Percentiles rank a stretch among this genome's conserved stretches.
phyloP scores from a whole-genome alignment of 92 coral and sea anemone species.

The Porites cylindrica region DNA sequence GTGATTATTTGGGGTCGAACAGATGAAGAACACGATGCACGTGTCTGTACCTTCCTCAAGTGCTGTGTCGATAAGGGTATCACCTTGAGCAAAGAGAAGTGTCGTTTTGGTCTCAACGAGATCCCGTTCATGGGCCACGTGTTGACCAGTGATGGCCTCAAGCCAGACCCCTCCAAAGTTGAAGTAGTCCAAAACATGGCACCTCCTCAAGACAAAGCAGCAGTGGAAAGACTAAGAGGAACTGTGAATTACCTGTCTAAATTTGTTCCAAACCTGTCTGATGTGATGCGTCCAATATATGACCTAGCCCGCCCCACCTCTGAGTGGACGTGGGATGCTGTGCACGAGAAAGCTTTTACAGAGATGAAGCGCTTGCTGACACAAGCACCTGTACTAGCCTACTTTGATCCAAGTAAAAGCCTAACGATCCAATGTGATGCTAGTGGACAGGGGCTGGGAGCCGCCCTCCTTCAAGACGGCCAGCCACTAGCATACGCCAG shows the following conservation, averaged over 20 bases:
- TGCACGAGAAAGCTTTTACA: no score
- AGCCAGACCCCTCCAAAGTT: constrained; percentile 27
- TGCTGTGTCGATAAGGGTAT: constrained; percentile 16
- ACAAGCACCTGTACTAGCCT: no score
- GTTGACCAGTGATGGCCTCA: constrained; percentile 28
- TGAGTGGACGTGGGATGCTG: no score
- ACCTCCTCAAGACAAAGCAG: constrained; percentile 10
- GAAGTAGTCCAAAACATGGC: constrained; percentile 32
- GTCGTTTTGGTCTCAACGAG: constrained; percentile 35
- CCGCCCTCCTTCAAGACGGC: no score
- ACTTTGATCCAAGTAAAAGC: no score
- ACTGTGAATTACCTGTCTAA: background rate
- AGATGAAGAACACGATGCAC: constrained; percentile 29
- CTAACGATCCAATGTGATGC: no score
- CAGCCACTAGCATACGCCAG: no score
- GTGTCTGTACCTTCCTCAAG: constrained; percentile 4
- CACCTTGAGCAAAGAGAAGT: background rate
- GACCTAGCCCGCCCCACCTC: no score
- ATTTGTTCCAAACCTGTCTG: no score
- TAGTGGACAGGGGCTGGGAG: no score
- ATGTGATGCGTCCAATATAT: no score
- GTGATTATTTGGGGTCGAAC: constrained; percentile 38
- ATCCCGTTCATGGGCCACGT: constrained; percentile 37
- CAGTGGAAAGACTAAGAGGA: constrained; percentile 1
- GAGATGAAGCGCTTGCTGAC: no score